These are phyloP conservation scores for Pica pica DNA, from an alignment of 2,113 vertebrate genomes.

Conservation along the genomic window DNA sequence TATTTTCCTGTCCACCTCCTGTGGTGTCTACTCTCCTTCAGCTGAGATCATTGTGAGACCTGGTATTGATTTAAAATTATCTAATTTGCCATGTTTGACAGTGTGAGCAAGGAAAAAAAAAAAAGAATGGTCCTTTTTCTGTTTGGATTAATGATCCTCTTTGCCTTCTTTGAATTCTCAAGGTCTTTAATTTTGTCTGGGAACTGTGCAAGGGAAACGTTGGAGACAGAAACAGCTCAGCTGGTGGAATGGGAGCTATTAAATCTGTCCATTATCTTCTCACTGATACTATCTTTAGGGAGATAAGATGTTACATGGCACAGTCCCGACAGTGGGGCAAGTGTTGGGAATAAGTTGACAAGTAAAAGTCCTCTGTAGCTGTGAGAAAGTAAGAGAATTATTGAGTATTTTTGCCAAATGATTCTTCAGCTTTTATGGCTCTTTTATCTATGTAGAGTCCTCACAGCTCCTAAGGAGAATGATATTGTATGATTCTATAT, in stretches of 20 bases:
- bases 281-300: neutral
- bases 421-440: neutral
- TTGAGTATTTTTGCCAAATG: neutral
- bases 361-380: neutral
- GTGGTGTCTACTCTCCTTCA: neutral
- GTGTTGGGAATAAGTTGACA: neutral
- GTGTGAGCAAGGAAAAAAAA: neutral
- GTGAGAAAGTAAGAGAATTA: neutral
- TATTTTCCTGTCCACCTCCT: neutral
- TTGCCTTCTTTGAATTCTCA: neutral
- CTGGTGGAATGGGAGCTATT: neutral
- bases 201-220: neutral
- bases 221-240: neutral
- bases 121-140: neutral
- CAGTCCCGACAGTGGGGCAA: neutral
- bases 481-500: neutral
- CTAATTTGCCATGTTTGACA: neutral
- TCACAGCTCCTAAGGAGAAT: neutral
- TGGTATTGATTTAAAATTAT: neutral
- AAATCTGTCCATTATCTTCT: neutral
- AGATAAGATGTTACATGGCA: neutral
- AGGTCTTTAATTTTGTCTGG: neutral
- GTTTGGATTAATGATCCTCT: neutral
- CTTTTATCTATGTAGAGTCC: neutral
- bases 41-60: neutral